These are phyloP conservation scores for Drosophila dives DNA, from an alignment of 2,888 invertebrate species.

Conservation along the genomic window DNA sequence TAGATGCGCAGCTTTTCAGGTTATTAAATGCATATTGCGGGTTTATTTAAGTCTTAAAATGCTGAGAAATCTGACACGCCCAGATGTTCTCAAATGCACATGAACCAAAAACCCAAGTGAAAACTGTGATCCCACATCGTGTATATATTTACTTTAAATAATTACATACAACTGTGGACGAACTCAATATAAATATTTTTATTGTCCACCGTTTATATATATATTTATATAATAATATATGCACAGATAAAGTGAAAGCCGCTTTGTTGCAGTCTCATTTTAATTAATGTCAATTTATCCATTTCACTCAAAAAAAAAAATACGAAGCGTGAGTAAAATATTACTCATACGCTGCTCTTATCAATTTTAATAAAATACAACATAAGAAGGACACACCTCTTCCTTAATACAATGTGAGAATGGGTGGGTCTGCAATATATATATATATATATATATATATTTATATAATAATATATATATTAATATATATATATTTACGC, in stretches of 20 bases:
- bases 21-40: conserved; percentile 58
- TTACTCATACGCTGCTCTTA: conserved; percentile 33
- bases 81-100: conserved; percentile 30
- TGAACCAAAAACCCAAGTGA: neutral
- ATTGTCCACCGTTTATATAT: conserved; percentile 16
- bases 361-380: conserved; percentile 49
- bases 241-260: conserved; percentile 8
- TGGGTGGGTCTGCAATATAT: neutral
- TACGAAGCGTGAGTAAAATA: conserved; percentile 5
- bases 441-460: too few species aligned
- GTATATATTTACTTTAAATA: conserved; percentile 47
- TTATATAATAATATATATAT: too few species aligned
- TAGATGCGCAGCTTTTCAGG: conserved; percentile 56
- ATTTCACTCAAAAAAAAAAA: conserved; percentile 13
- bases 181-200: conserved; percentile 60
- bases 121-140: conserved; percentile 38
- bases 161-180: conserved; percentile 32
- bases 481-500: neutral
- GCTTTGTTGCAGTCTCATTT: conserved; percentile 39
- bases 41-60: conserved; percentile 38
- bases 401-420: neutral
- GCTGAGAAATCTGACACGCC: conserved; percentile 17
- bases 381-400: conserved; percentile 17
- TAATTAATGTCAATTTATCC: conserved; percentile 52
- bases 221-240: neutral